Percentiles rank a stretch among this genome's conserved stretches.
phyloP scores from a whole-genome alignment of 2,888 invertebrate species.

The Rutpela maculata region DNA sequence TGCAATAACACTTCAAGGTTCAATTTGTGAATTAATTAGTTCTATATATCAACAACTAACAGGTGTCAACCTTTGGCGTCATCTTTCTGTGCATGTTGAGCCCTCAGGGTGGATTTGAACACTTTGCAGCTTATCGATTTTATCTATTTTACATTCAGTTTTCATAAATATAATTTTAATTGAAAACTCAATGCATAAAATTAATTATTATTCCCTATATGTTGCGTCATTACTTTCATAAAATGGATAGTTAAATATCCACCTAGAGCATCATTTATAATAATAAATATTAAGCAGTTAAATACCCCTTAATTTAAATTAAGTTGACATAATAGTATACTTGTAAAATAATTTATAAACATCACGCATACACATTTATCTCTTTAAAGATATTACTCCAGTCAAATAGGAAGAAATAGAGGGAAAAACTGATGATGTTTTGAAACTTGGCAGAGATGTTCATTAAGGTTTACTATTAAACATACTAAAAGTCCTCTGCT shows the following conservation, averaged over 20 bases:
- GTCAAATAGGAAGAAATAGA: no score
- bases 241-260: slow-evolving; percentile 16
- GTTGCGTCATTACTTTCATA: slow-evolving; percentile 6
- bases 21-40: slow-evolving; percentile 24
- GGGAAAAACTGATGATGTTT: no score
- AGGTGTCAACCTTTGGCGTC: slow-evolving; percentile 39
- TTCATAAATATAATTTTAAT: slow-evolving; percentile 39
- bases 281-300: slow-evolving; percentile 25
- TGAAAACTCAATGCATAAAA: slow-evolving; percentile 36
- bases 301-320: slow-evolving; percentile 13
- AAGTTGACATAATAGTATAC: slow-evolving; percentile 4
- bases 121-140: slow-evolving; percentile 18
- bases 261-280: not conserved
- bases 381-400: not conserved
- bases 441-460: no score
- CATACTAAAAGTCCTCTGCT: no score
- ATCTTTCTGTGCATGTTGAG: slow-evolving; percentile 17
- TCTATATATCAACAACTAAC: slow-evolving; percentile 26
- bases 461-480: no score
- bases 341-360: not conserved
- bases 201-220: slow-evolving; percentile 35
- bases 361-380: not conserved
- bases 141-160: slow-evolving; percentile 18
- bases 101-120: slow-evolving; percentile 33
- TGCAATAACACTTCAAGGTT: slow-evolving; percentile 28